Evolutionary conservation across 2,888 invertebrate genomes (phyloP).

Genomic region (Rapana venosa): DNA sequence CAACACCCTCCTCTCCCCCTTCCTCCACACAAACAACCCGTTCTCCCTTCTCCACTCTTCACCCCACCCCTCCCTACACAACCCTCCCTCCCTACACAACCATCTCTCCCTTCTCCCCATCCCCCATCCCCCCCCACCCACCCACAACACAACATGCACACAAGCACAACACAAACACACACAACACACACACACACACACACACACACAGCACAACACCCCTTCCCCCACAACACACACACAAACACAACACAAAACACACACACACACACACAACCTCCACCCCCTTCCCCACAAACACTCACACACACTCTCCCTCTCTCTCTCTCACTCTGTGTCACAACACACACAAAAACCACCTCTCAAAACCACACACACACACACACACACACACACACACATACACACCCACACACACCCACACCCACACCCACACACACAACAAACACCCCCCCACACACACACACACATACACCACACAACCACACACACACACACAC

Average conservation of each 20-base stretch:
- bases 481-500: not conserved
- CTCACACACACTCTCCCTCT: not conserved
- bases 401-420: not conserved
- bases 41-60: too few relatives aligned
- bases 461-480: not conserved
- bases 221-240: not conserved
- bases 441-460: not conserved
- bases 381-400: not conserved
- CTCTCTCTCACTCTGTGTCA: too few relatives aligned
- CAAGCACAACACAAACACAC: constrained; percentile 2
- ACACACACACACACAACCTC: not conserved
- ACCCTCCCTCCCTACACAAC: too few relatives aligned
- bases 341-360: not conserved
- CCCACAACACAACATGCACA: not conserved
- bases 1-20: too few relatives aligned
- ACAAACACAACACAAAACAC: not conserved
- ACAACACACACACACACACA: constrained; percentile 29
- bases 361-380: not conserved
- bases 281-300: not conserved
- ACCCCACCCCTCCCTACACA: too few relatives aligned
- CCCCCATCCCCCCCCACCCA: too few relatives aligned
- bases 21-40: too few relatives aligned
- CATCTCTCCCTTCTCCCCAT: too few relatives aligned
- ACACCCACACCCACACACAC: not conserved
- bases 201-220: not conserved